Base-by-base conservation (phyloP, 2,797 vertebrate species). In the Sibirionetta formosa region DNA sequence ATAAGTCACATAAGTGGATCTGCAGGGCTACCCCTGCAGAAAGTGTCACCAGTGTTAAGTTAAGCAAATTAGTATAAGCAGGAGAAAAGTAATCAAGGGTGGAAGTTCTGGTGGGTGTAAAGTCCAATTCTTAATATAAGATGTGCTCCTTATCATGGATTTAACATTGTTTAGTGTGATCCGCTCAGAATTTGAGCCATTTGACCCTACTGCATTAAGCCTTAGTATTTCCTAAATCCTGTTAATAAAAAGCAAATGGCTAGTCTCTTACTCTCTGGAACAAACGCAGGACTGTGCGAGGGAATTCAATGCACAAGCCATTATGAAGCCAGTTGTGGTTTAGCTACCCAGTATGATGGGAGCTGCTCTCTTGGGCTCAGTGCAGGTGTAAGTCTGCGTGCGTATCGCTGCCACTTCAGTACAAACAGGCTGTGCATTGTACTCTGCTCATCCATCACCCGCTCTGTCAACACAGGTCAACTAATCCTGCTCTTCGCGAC, bases 401-500 rank as follows among this genome's bases (percentile, higher is more conserved):
- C 24, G 76, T 69, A 3, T 46, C 11, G 18, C 90, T 60, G 48
- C 77, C 75, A 3, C 90, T 20, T 75, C 2, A 66, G 84, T 44
- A 75, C 96, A 93, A 94, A 95, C 85, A 78, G 96, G 93, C 97
- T 88, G 77, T 35, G 90, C 92, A 73, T 91, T 95, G 90, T 96
- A 44, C 88, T 82, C 88, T 10, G 69, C 92, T 96, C 97, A 97
- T 98, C 97, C 97, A 98, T 98, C 97, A 98, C 96, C 77, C 33
- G 5, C 85, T 82, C 97, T 98, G 97, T 97, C 97, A 98, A 79
- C 95, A 57, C 79, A 92, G 98, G 98, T 97, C 98, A 98, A 82
- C 66, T 91, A 96, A 97, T 97, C 95, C 95, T 94, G 95, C 90
- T 97, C 97, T 81, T 82, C 5, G 5, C 72, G 96, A 97, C 96